Percentiles rank a stretch among this genome's conserved stretches.
phyloP scores from a whole-genome alignment of 2,797 vertebrate genomes.

The Basileuterus tristriatus region DNA sequence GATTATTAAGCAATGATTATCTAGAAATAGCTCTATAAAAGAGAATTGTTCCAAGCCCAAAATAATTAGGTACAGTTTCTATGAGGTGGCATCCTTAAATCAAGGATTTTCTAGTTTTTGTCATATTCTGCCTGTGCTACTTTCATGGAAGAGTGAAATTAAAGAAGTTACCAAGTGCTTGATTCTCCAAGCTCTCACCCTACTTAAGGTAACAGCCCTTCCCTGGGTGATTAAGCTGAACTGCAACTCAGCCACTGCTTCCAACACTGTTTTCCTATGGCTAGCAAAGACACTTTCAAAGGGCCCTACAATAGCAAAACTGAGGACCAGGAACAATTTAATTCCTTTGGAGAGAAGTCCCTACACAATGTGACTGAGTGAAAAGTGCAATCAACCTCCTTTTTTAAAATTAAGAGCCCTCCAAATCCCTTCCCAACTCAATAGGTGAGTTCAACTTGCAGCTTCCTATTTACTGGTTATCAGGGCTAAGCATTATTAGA shows the following conservation, averaged over 20 bases:
- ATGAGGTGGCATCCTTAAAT: not conserved
- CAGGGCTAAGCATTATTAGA: not conserved
- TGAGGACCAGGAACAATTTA: not conserved
- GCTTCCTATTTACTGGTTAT: not conserved
- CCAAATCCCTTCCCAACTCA: not conserved
- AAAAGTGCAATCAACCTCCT: not conserved
- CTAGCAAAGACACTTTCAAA: not conserved
- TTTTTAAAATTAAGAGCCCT: not conserved
- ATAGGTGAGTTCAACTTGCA: accelerated
- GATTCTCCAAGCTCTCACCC: not conserved
- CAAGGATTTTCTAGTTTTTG: not conserved
- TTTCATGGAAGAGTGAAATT: not conserved
- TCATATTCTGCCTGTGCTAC: not conserved
- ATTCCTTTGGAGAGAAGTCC: not conserved
- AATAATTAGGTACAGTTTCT: not conserved
- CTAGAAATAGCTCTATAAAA: not conserved
- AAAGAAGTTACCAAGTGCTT: not conserved
- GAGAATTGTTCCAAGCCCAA: not conserved
- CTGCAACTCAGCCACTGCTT: not conserved
- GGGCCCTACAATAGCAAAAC: not conserved
- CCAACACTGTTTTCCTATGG: accelerated
- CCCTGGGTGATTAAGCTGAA: accelerated
- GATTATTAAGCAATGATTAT: not conserved
- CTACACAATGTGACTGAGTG: accelerated
- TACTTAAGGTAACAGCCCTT: not conserved